A percentile compares a stretch with the other conserved stretches of the same genome.
These are phyloP conservation scores for Temnothorax nylanderi DNA, from an alignment of 1,140 invertebrate species.

Conservation along the genomic window DNA sequence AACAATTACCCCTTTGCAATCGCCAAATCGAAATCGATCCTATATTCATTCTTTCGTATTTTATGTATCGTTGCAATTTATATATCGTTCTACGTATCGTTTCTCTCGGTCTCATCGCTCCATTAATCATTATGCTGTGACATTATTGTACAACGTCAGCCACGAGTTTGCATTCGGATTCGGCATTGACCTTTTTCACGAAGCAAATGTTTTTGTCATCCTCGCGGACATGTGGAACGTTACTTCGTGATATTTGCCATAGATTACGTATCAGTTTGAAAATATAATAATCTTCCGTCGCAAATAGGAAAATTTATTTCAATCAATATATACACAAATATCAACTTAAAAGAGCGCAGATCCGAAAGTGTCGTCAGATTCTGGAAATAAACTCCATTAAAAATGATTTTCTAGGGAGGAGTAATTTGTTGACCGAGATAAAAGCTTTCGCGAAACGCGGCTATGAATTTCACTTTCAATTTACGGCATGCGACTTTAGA, in stretches of 20 bases:
- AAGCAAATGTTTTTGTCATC: neutral
- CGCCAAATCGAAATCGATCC: slow-evolving; percentile 13
- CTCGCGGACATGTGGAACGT: neutral
- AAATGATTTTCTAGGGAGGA: neutral
- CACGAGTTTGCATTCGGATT: slow-evolving; percentile 25
- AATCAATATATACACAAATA: neutral
- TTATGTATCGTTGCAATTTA: neutral
- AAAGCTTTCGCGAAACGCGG: slow-evolving; percentile 28
- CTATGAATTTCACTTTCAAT: slow-evolving; percentile 36
- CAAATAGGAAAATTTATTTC: neutral
- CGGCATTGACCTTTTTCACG: slow-evolving; percentile 28
- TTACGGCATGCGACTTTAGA: slow-evolving; percentile 5
- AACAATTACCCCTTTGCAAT: neutral
- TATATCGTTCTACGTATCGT: no score
- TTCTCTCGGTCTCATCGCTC: neutral
- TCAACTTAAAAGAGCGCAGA: neutral
- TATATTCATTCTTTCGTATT: slow-evolving; percentile 6
- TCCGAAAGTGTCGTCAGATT: neutral
- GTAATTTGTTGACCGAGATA: slow-evolving; percentile 31
- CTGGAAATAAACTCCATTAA: neutral
- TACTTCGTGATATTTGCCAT: neutral
- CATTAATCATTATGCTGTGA: slow-evolving; percentile 37
- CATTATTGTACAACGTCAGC: slow-evolving; percentile 12
- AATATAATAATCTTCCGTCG: neutral
- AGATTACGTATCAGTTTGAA: neutral